Percentiles rank a stretch among this genome's conserved stretches.
These are phyloP conservation scores for Ormyrus thymus DNA, from an alignment of 2,888 invertebrate genomes.

Conservation along the genomic window DNA sequence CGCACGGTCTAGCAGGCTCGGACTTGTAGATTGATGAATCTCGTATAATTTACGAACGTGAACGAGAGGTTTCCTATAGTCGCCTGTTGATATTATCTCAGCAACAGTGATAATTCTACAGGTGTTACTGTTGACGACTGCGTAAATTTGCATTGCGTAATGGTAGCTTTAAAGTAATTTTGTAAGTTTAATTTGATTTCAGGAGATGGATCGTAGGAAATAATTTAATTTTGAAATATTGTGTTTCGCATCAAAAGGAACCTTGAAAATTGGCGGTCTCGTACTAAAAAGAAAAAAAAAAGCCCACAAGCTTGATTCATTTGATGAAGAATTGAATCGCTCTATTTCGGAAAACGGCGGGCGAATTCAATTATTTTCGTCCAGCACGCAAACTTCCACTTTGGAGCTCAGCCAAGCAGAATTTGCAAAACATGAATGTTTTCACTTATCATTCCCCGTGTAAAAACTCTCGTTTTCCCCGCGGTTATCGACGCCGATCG, in stretches of 20 bases:
- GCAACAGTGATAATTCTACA: constrained; percentile 20
- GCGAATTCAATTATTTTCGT: constrained; percentile 49
- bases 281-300: too few species aligned
- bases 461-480: constrained; percentile 7
- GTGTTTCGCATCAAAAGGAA: background rate
- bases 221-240: background rate
- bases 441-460: constrained; percentile 40
- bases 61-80: constrained; percentile 32
- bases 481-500: constrained; percentile 6
- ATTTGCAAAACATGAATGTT: constrained; percentile 46
- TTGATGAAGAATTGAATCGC: constrained; percentile 35
- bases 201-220: background rate
- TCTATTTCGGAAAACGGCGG: constrained; percentile 42
- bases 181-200: background rate
- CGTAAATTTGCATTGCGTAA: too few species aligned
- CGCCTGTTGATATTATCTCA: constrained; percentile 1
- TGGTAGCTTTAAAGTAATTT: too few species aligned
- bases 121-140: too few species aligned
- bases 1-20: background rate
- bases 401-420: constrained; percentile 46
- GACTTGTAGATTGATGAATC: constrained; percentile 39
- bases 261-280: background rate
- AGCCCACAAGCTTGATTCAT: constrained; percentile 2
- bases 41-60: constrained; percentile 33
- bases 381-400: constrained; percentile 29